Percentiles rank a stretch among this genome's conserved stretches.
These are phyloP conservation scores for Epinephelus lanceolatus DNA, from an alignment of 2,113 vertebrate genomes.

Conservation along the genomic window DNA sequence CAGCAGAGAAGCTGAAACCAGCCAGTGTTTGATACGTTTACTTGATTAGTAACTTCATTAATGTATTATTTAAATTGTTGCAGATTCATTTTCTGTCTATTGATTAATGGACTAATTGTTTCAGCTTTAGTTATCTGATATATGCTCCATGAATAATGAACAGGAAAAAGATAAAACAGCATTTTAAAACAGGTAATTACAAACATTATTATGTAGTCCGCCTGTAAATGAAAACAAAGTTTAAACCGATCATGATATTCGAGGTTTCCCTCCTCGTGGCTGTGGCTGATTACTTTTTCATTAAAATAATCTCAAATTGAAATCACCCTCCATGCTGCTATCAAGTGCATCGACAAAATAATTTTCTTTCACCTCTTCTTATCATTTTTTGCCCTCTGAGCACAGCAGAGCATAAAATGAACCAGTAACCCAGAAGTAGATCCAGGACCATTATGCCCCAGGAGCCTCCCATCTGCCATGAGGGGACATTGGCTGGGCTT, in stretches of 20 bases:
- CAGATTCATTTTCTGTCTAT: not conserved
- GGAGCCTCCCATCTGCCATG: slow-evolving; percentile 71
- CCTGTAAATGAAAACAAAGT: not conserved
- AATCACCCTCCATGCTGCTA: not conserved
- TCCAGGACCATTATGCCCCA: slow-evolving; percentile 38
- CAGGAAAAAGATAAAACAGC: not conserved
- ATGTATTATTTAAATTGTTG: not conserved
- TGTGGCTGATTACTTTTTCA: slow-evolving; percentile 8
- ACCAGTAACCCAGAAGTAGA: slow-evolving; percentile 71
- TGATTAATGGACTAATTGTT: not conserved
- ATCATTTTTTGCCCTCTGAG: not conserved
- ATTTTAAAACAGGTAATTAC: not conserved
- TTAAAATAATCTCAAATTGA: slow-evolving; percentile 36
- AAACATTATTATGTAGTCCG: not conserved
- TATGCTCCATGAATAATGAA: not conserved
- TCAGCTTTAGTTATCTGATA: not conserved
- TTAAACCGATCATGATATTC: not conserved
- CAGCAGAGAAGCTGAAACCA: no score
- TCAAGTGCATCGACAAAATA: not conserved
- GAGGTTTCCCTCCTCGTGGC: not conserved
- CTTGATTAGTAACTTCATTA: not conserved
- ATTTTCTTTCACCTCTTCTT: not conserved
- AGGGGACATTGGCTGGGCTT: slow-evolving; percentile 54
- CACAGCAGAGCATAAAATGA: slow-evolving; percentile 29
- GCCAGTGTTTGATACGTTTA: not conserved